Evolutionary conservation across 2,797 vertebrate species (phyloP), one percentile per base, ranked within the genome.

Genomic region (Rachycentron canadum): DNA sequence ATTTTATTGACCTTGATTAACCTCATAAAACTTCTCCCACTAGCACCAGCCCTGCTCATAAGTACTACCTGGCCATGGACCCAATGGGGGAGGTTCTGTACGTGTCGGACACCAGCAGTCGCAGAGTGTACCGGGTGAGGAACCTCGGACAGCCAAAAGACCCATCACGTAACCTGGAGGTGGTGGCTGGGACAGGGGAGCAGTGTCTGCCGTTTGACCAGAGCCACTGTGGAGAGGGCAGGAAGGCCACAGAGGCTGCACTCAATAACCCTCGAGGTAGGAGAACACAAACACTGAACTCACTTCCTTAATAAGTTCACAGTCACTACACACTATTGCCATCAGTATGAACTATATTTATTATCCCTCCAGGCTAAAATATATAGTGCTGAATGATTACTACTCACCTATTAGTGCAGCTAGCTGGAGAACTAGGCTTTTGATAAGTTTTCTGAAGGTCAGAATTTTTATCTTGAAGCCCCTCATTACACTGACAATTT

Each of bases 21-120:
- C 61, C 30, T 47, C 40, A 11, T 64, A 1, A 62, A 11, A 16
- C 32, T 53, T 75, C 14, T 83, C 53, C 65, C 80, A 36, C 53
- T 14, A 99, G 98, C 93, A 98, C 97, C 79, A 99, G 98, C 84
- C 97, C 98, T 12, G 98, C 98, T 69, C 98, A 99, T 81, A 99
- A 99, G 88, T 99, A 99, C 72, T 99, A 99, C 89, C 92, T 99
- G 92, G 97, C 98, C 1, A 95, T 99, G 95, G 98, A 99, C 87
- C 97, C 98, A 0, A 94, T 97, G 86, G 97, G 96, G 17, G 97
- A 98, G 89, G 96, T 96, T 17, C 96, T 99, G 60, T 99, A 98
- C 68, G 94, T 99, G 71, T 99, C 98, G 10, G 98, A 99, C 91
- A 98, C 98, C 85, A 99, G 97, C 93, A 98, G 97, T 75, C 96